phyloP scores from a whole-genome alignment of 2,888 invertebrate species.

The Drosophila lutescens region DNA sequence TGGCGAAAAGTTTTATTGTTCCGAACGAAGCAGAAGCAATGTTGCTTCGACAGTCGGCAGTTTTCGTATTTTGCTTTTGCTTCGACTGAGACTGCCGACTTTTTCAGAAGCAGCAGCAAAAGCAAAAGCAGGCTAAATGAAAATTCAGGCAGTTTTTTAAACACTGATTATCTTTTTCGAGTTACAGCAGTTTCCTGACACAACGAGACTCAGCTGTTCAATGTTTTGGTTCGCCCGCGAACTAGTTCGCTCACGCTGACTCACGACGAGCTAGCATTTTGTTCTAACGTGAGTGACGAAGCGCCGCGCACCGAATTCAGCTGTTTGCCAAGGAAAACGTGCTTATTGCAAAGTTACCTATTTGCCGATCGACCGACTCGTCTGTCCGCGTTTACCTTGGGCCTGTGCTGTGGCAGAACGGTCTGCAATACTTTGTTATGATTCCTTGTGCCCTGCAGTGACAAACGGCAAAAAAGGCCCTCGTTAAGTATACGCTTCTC shows the following conservation, averaged over 20 bases:
- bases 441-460: slow-evolving; percentile 35
- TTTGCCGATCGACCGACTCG: slow-evolving; percentile 12
- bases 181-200: neutral
- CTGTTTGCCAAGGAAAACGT: slow-evolving; percentile 50
- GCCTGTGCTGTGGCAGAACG: neutral
- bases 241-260: slow-evolving; percentile 22
- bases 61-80: too few species aligned
- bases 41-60: too few species aligned
- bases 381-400: slow-evolving; percentile 1
- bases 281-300: slow-evolving; percentile 28
- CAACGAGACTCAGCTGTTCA: slow-evolving; percentile 51
- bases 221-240: slow-evolving; percentile 54
- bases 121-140: too few species aligned
- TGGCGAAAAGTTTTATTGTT: too few species aligned
- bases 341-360: slow-evolving; percentile 37
- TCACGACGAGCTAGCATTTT: slow-evolving; percentile 20
- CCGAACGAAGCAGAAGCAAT: too few species aligned
- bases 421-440: neutral
- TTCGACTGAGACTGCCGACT: too few species aligned
- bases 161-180: too few species aligned
- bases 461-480: slow-evolving; percentile 42
- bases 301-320: slow-evolving; percentile 17
- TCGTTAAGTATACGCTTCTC: slow-evolving; percentile 38
- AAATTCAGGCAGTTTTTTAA: too few species aligned
- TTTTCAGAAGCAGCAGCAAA: too few species aligned